Percentiles rank a stretch among this genome's conserved stretches.
phyloP scores from a whole-genome alignment of 2,888 invertebrate species.

The Salticus scenicus region DNA sequence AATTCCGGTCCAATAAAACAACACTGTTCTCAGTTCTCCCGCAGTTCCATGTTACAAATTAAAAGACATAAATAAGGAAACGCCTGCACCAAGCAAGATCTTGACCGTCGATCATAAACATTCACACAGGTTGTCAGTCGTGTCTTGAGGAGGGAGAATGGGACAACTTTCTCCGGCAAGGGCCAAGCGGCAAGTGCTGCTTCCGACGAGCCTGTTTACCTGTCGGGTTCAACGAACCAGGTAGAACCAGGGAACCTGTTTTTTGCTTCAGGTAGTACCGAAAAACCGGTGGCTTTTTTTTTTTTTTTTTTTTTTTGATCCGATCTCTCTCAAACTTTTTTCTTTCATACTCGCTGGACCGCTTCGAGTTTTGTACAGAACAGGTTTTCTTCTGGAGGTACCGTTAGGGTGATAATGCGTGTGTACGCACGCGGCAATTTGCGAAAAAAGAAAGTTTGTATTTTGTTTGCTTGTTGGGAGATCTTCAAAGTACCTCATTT shows the following conservation, averaged over 20 bases:
- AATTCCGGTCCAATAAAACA: not conserved
- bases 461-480: not conserved
- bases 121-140: not conserved
- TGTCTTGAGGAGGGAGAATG: not conserved
- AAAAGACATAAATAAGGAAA: not conserved
- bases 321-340: slow-evolving; percentile 3
- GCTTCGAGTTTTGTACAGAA: slow-evolving; percentile 29
- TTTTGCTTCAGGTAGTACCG: slow-evolving; percentile 48
- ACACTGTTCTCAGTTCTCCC: not conserved
- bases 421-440: not conserved
- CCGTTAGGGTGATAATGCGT: slow-evolving; percentile 10
- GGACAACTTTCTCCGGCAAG: slow-evolving; percentile 63
- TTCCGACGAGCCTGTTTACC: slow-evolving; percentile 65
- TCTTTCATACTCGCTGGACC: slow-evolving; percentile 48
- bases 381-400: not conserved
- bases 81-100: not conserved
- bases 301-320: not conserved
- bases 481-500: too few relatives aligned
- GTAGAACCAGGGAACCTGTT: slow-evolving; percentile 68
- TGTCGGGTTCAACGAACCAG: slow-evolving; percentile 67
- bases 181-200: slow-evolving; percentile 57
- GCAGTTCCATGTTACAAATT: not conserved
- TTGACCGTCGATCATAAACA: slow-evolving; percentile 51
- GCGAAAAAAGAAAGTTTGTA: not conserved
- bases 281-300: slow-evolving; percentile 62